phyloP scores from a whole-genome alignment of 2,797 vertebrate species.

The Halcyon leucocephala region DNA sequence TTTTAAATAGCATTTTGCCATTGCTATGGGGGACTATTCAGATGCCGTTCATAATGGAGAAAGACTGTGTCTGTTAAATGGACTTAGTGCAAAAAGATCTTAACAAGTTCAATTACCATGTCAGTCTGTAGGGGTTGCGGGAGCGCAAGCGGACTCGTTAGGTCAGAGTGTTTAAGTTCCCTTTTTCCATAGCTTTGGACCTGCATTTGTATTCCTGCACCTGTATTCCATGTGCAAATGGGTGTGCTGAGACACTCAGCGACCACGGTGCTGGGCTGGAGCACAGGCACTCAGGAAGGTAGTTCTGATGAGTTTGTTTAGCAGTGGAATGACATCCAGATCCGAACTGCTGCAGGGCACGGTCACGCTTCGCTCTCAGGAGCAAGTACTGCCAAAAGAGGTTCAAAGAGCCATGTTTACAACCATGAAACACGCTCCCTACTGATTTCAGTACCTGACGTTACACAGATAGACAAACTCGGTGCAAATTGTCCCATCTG shows the following conservation, averaged over 20 bases:
- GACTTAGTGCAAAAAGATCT: neutral
- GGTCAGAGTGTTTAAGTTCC: neutral
- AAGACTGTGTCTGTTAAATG: neutral
- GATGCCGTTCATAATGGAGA: neutral
- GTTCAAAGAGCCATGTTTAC: conserved; percentile 26
- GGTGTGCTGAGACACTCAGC: neutral
- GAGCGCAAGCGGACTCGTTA: neutral
- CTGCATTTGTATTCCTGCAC: neutral
- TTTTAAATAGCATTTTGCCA: neutral
- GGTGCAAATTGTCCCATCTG: conserved; percentile 13
- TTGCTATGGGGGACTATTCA: neutral
- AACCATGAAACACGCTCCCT: neutral
- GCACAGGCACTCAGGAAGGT: neutral
- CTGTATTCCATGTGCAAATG: neutral
- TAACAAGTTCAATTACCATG: neutral
- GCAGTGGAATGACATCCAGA: neutral
- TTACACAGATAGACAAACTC: neutral
- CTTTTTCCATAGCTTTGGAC: neutral
- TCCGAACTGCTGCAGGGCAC: neutral
- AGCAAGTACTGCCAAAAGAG: neutral
- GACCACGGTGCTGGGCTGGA: neutral
- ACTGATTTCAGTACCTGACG: conserved; percentile 19
- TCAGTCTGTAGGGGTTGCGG: neutral
- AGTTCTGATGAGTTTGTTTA: neutral
- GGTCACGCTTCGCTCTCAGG: neutral